phyloP scores from a whole-genome alignment of 2,113 vertebrate genomes.

The Xiphophorus couchianus region DNA sequence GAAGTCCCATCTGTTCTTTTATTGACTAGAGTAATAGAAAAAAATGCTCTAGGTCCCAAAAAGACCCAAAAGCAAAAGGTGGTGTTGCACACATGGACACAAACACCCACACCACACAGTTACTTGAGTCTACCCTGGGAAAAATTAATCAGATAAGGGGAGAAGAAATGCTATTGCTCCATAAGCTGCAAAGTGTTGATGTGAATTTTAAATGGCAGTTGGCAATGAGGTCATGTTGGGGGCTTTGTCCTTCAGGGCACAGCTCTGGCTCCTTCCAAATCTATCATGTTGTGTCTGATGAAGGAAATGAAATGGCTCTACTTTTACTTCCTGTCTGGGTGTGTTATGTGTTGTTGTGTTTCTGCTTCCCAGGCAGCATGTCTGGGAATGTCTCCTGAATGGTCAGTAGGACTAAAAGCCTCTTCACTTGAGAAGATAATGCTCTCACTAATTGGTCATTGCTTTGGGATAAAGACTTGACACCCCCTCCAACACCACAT shows the following conservation, averaged over 20 bases:
- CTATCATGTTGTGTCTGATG: constrained; percentile 61
- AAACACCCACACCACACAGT: constrained; percentile 9
- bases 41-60: constrained; percentile 15
- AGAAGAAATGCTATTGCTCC: constrained; percentile 29
- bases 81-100: not conserved
- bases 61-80: constrained; percentile 15
- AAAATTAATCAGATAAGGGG: constrained; percentile 47
- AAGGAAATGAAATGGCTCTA: constrained; percentile 64
- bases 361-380: constrained; percentile 16
- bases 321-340: constrained; percentile 63
- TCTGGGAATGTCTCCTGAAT: constrained; percentile 17
- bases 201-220: constrained; percentile 55
- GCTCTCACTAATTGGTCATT: constrained; percentile 64
- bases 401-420: constrained; percentile 57
- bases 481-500: constrained; percentile 11
- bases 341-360: constrained; percentile 23
- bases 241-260: constrained; percentile 28
- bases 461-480: constrained; percentile 42
- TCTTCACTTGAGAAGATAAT: constrained; percentile 69
- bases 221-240: constrained; percentile 43
- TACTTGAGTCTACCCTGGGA: constrained; percentile 31
- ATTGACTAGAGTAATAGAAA: not conserved
- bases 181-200: constrained; percentile 46
- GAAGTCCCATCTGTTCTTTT: not conserved
- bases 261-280: constrained; percentile 53